phyloP scores from a whole-genome alignment of 2,797 vertebrate genomes.

The Thalassophryne amazonica region DNA sequence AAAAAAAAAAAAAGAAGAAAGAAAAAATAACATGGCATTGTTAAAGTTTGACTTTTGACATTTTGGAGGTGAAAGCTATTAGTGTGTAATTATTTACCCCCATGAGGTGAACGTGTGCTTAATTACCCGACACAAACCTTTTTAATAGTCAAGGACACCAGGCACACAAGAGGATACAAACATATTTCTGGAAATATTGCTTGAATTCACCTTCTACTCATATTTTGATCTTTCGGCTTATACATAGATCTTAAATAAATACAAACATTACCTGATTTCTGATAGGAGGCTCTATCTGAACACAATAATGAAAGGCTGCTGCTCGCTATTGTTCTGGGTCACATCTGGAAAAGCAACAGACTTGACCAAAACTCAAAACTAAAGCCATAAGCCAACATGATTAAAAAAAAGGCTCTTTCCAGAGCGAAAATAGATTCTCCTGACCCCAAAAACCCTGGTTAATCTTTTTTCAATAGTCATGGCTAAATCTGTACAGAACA shows the following conservation, averaged over 20 bases:
- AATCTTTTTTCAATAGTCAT: constrained; percentile 10
- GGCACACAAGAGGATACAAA: background rate
- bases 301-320: background rate
- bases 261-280: background rate
- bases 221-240: background rate
- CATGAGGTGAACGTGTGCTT: constrained; percentile 33
- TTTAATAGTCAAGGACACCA: background rate
- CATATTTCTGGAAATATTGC: background rate
- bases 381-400: constrained; percentile 21
- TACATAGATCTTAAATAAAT: background rate
- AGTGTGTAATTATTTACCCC: constrained; percentile 67
- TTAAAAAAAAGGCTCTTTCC: constrained; percentile 19
- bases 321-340: background rate
- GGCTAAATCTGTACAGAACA: background rate
- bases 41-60: constrained; percentile 56
- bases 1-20: too few species aligned
- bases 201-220: background rate
- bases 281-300: background rate
- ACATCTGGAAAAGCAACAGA: constrained; percentile 15
- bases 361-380: constrained; percentile 10
- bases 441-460: constrained; percentile 14
- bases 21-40: background rate
- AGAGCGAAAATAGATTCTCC: background rate
- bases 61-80: constrained; percentile 50
- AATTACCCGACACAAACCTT: constrained; percentile 30